Evolutionary conservation across 1,140 invertebrate species (phyloP).

Genomic region (Drosophila funebris): DNA sequence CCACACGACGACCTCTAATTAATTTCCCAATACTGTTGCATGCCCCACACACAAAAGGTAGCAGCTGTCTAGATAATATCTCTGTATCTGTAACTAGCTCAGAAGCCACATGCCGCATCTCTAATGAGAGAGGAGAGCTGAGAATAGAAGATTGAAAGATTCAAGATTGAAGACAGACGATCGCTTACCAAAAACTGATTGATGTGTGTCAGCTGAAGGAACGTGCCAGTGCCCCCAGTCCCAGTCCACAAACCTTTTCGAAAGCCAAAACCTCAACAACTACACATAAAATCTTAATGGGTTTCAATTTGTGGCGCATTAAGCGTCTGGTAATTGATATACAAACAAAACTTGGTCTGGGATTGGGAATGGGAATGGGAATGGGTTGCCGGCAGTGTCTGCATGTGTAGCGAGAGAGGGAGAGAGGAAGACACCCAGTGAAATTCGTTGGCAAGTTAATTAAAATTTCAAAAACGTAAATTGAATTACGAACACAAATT

Average conservation of each 20-base stretch:
- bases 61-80: slow-evolving; percentile 30
- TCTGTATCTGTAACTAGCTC: slow-evolving; percentile 21
- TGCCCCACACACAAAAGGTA: slow-evolving; percentile 13
- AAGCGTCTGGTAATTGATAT: slow-evolving; percentile 59
- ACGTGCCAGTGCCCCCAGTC: slow-evolving; percentile 5
- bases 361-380: neutral
- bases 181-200: slow-evolving; percentile 52
- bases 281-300: slow-evolving; percentile 63
- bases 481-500: slow-evolving; percentile 78
- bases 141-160: neutral
- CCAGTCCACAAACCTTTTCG: no score
- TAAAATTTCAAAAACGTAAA: slow-evolving; percentile 79
- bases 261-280: neutral
- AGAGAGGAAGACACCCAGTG: slow-evolving; percentile 36
- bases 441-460: slow-evolving; percentile 64
- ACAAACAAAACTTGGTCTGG: slow-evolving; percentile 41
- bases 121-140: slow-evolving; percentile 53
- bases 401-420: slow-evolving; percentile 60
- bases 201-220: slow-evolving; percentile 55
- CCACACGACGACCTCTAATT: slow-evolving; percentile 59
- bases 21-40: slow-evolving; percentile 58
- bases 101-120: slow-evolving; percentile 46
- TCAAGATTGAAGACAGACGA: slow-evolving; percentile 3
- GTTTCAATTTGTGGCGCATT: slow-evolving; percentile 81
- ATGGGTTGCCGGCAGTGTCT: neutral